Percentiles rank a stretch among this genome's conserved stretches.
These are phyloP conservation scores for Sinotaia quadrata DNA, from an alignment of 2,888 invertebrate species.

Conservation along the genomic window DNA sequence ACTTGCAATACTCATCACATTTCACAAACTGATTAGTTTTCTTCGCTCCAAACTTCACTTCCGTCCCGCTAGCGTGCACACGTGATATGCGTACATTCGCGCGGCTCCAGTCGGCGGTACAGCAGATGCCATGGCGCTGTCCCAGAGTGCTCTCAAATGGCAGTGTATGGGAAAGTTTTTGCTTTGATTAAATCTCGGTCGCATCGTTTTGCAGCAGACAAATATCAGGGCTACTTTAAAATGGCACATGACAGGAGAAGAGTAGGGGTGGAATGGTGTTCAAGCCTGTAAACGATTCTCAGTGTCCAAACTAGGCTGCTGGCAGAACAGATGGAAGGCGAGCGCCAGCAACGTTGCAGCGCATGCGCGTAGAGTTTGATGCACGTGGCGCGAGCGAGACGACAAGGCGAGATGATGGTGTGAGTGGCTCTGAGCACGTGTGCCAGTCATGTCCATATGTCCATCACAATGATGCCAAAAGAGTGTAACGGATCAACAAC, in stretches of 20 bases:
- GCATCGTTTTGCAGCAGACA: background rate
- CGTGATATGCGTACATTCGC: too few species aligned
- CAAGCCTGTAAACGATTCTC: too few species aligned
- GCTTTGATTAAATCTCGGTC: constrained; percentile 17
- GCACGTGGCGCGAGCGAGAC: constrained; percentile 13
- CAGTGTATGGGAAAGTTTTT: constrained; percentile 7
- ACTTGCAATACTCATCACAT: too few species aligned
- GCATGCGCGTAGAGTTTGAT: constrained; percentile 15
- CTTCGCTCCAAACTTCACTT: too few species aligned
- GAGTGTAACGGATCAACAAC: too few species aligned
- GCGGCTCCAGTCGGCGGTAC: too few species aligned
- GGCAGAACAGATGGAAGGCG: constrained; percentile 30
- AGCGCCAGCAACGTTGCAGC: constrained; percentile 10
- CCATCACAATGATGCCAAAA: constrained; percentile 9
- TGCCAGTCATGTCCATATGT: constrained; percentile 16
- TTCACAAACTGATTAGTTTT: too few species aligned
- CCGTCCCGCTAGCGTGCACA: too few species aligned
- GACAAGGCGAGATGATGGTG: background rate
- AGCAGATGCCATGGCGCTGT: too few species aligned
- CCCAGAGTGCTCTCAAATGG: constrained; percentile 12
- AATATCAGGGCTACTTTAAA: constrained; percentile 12
- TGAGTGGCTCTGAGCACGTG: constrained; percentile 10
- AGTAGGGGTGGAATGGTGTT: background rate
- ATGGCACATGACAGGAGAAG: background rate
- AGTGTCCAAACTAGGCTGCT: too few species aligned